Conservation (phyloP, 2,797 vertebrate genomes). For the Falco rusticolus region DNA sequence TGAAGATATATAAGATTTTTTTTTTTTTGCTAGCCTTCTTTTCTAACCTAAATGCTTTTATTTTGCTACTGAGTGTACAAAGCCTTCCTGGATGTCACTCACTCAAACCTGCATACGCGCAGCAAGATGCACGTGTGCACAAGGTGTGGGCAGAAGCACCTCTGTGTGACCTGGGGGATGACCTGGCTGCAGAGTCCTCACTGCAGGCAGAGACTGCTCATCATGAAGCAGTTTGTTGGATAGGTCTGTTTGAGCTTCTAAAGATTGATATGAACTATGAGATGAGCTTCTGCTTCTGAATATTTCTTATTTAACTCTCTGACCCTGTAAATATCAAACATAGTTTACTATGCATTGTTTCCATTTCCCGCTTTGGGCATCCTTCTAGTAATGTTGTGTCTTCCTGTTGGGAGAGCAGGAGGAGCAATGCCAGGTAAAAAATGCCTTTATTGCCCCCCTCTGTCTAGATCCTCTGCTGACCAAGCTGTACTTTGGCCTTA, state of each 20-base stretch:
- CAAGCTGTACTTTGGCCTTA: neutral
- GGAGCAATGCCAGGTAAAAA: neutral
- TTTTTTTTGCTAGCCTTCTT: neutral
- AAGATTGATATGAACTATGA: neutral
- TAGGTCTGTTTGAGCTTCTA: neutral
- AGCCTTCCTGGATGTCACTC: neutral
- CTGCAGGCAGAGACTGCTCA: neutral
- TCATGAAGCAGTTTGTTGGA: neutral
- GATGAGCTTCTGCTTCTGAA: neutral
- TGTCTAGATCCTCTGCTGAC: neutral
- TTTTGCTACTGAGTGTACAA: neutral
- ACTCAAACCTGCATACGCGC: neutral
- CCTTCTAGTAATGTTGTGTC: fast-evolving
- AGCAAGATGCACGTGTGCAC: neutral
- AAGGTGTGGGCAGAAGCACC: no score
- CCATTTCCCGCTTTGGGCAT: neutral
- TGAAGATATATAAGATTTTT: no score
- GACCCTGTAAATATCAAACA: neutral
- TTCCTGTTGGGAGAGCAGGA: neutral
- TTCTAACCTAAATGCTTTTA: neutral
- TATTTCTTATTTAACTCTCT: neutral
- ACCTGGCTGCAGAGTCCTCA: neutral
- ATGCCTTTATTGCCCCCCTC: neutral
- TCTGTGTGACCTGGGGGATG: fast-evolving
- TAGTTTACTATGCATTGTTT: neutral